Conservation (phyloP, 1,140 invertebrate genomes). For the Marisa cornuarietis region DNA sequence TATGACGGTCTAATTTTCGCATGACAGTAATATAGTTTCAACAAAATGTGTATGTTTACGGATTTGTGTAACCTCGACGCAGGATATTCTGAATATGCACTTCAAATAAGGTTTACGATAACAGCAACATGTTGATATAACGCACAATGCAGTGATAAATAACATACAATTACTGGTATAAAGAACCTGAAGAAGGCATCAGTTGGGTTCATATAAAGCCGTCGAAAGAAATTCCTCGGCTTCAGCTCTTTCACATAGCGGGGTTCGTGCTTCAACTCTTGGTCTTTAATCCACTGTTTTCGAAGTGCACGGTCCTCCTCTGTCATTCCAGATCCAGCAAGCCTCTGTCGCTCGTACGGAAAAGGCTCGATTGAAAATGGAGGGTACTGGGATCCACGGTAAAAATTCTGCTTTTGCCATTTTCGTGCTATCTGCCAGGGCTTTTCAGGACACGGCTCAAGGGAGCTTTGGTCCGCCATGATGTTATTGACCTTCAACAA, state of each 20-base stretch:
- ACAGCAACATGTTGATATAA: not conserved
- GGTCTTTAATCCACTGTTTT: slow-evolving; percentile 62
- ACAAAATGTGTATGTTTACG: not conserved
- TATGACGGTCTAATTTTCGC: not conserved
- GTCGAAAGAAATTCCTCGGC: slow-evolving; percentile 50
- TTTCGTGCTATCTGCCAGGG: slow-evolving; percentile 38
- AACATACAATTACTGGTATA: slow-evolving; percentile 39
- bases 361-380: slow-evolving; percentile 62
- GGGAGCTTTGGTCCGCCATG: slow-evolving; percentile 24
- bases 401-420: slow-evolving; percentile 33
- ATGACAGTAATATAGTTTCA: not conserved
- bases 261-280: slow-evolving; percentile 60
- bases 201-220: slow-evolving; percentile 40
- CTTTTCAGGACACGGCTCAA: slow-evolving; percentile 37
- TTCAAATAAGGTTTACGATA: not conserved
- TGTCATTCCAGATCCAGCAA: slow-evolving; percentile 53
- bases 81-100: not conserved
- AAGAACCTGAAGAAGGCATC: slow-evolving; percentile 36
- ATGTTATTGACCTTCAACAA: slow-evolving; percentile 18
- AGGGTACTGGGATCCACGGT: slow-evolving; percentile 49
- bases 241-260: slow-evolving; percentile 47
- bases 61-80: not conserved
- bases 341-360: slow-evolving; percentile 53
- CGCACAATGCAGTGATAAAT: too few relatives aligned
- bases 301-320: slow-evolving; percentile 56